phyloP scores from a whole-genome alignment of 2,888 invertebrate species.

The Noctua fimbriata region DNA sequence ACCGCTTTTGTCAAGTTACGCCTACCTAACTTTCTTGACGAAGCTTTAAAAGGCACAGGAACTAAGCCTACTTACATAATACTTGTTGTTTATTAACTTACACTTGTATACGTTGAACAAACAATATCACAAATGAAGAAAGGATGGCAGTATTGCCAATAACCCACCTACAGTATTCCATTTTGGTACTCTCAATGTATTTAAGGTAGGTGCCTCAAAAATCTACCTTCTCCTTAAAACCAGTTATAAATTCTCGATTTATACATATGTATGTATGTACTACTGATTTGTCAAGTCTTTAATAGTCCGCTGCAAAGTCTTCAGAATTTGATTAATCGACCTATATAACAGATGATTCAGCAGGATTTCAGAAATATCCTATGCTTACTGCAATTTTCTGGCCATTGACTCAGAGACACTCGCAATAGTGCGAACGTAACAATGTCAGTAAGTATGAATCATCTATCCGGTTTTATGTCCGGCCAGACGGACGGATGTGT shows the following conservation, averaged over 20 bases:
- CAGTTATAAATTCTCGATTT: not conserved
- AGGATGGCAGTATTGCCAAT: not conserved
- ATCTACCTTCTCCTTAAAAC: not conserved
- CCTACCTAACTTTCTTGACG: constrained; percentile 4
- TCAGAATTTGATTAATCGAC: not conserved
- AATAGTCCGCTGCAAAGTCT: not conserved
- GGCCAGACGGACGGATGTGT: not conserved
- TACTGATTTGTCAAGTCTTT: not conserved
- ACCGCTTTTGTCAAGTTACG: not conserved
- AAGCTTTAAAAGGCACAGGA: not conserved
- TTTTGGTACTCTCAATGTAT: not conserved
- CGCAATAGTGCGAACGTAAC: constrained; percentile 11
- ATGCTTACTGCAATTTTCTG: not conserved
- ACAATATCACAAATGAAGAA: not conserved
- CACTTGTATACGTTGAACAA: not conserved
- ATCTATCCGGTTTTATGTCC: constrained; percentile 31
- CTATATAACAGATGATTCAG: not conserved
- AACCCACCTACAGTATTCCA: not conserved
- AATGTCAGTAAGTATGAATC: constrained; percentile 25
- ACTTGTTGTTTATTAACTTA: not conserved
- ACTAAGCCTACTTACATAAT: not conserved
- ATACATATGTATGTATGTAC: too few relatives aligned
- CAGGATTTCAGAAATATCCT: not conserved
- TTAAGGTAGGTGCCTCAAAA: not conserved
- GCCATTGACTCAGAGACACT: constrained; percentile 18